A percentile compares a stretch with the other conserved stretches of the same genome.
phyloP scores from a whole-genome alignment of 2,888 invertebrate genomes.

The Deilephila elpenor region DNA sequence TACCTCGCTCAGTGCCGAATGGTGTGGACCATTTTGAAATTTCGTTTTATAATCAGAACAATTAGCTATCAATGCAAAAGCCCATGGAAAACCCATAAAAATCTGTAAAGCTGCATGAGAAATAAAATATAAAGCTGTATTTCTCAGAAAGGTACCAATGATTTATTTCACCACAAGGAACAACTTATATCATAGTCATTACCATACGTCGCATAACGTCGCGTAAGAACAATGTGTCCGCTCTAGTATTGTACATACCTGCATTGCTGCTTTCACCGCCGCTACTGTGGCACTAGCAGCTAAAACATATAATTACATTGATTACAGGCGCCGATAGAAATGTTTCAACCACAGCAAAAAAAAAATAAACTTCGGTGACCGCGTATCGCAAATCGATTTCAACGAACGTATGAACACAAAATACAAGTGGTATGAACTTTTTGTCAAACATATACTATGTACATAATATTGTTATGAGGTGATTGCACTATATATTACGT shows the following conservation, averaged over 20 bases:
- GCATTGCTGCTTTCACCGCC: neutral
- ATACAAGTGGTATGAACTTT: neutral
- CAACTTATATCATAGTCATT: neutral
- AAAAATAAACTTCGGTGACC: conserved; percentile 36
- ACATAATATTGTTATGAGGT: neutral
- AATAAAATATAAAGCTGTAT: too few species aligned
- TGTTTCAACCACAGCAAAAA: conserved; percentile 55
- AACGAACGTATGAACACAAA: neutral
- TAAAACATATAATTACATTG: conserved; percentile 56
- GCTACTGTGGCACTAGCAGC: conserved; percentile 42
- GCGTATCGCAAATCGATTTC: conserved; percentile 6
- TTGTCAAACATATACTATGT: neutral
- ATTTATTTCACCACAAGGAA: neutral
- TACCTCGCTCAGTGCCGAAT: too few species aligned
- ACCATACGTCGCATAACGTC: neutral
- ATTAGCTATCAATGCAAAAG: too few species aligned
- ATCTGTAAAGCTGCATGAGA: too few species aligned
- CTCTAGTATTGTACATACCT: neutral
- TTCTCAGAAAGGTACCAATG: neutral
- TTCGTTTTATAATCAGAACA: too few species aligned
- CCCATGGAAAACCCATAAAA: too few species aligned
- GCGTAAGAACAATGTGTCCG: conserved; percentile 8
- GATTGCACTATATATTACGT: neutral
- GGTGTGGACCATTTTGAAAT: too few species aligned
- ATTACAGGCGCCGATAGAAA: conserved; percentile 52